Percentiles rank a stretch among this genome's conserved stretches.
Evolutionary conservation across 2,113 vertebrate genomes (phyloP).

Genomic region (Phyllostomus hastatus): DNA sequence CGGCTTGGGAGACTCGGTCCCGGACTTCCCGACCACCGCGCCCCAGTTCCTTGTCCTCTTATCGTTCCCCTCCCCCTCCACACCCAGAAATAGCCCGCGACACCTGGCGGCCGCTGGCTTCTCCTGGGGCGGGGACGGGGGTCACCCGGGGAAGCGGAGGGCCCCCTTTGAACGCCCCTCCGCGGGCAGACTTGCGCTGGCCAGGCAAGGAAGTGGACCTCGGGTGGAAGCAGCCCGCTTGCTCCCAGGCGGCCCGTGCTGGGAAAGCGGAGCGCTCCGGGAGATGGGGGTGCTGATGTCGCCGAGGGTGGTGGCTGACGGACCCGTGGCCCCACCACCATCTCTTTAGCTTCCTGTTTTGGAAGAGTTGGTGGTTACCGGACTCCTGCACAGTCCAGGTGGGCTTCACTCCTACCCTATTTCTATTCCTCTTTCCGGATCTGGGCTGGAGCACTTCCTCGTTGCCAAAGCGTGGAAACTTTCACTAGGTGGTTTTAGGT

Average conservation of each 20-base stretch:
- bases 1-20: not conserved
- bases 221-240: not conserved
- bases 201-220: not conserved
- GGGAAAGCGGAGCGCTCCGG: not conserved
- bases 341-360: not conserved
- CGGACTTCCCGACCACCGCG: constrained; percentile 34
- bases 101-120: constrained; percentile 33
- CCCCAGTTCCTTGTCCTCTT: constrained; percentile 69
- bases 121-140: not conserved
- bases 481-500: not conserved
- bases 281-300: not conserved
- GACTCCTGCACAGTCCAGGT: not conserved
- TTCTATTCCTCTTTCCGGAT: constrained; percentile 31
- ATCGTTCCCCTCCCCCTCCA: constrained; percentile 73
- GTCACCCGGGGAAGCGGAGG: not conserved
- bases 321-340: not conserved
- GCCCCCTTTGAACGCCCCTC: not conserved
- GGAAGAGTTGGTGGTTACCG: not conserved
- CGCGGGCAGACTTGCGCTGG: not conserved
- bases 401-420: not conserved
- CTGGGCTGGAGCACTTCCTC: not conserved
- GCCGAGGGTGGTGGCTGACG: not conserved
- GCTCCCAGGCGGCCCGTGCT: not conserved
- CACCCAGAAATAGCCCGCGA: constrained; percentile 74
- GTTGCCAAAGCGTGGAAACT: not conserved